Base-by-base conservation (phyloP, 2,797 vertebrate genomes). In the Manis crassicaudata region DNA sequence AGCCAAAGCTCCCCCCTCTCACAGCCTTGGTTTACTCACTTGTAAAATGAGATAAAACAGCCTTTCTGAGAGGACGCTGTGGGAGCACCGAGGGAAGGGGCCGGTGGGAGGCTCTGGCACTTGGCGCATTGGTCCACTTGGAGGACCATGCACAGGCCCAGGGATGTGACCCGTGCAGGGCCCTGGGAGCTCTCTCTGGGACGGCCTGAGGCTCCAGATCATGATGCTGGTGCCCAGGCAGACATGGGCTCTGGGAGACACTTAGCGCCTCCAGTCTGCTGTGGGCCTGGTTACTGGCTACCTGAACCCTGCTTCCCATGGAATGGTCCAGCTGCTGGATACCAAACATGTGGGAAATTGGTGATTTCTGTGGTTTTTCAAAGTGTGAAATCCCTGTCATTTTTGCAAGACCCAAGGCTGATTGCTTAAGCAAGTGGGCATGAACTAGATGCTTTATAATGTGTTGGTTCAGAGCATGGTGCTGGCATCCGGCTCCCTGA, bases 231-330 rank as follows among this genome's bases (percentile, higher is more conserved):
- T 7, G 20, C 50, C 91, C 2, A 0, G 37, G n/a, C 1, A 7
- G 46, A 11, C 17, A 1, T 3, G 9, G 35, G 21, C 83, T 62
- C 56, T 7, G 27, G 18, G 37, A 67, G 35, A 67, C 50, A 21
- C 37, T 70, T 50, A 46, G 43, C 9, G 7, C 50, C 0, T 0
- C 3, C 27, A 7, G 12, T 12, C 52, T 54, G 17, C 25, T 3
- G 7, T 6, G 11, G 20, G 21, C n/a, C 18, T n/a, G 3, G 50
- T 16, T 21, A 5, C 62, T 63, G 9, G 13, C 63, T 40, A 23
- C 35, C 27, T 1, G 2, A 21, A 23, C 32, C 54, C 13, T 70
- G 21, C 18, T 67, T 17, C 70, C 50, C 40, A 17, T 2, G 11
- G 75, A 75, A 65, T 29, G 23, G 52, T 88, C 70, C 20, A 17